Base-by-base conservation (phyloP, 2,888 invertebrate genomes). In the Lasioglossum leucozonium region DNA sequence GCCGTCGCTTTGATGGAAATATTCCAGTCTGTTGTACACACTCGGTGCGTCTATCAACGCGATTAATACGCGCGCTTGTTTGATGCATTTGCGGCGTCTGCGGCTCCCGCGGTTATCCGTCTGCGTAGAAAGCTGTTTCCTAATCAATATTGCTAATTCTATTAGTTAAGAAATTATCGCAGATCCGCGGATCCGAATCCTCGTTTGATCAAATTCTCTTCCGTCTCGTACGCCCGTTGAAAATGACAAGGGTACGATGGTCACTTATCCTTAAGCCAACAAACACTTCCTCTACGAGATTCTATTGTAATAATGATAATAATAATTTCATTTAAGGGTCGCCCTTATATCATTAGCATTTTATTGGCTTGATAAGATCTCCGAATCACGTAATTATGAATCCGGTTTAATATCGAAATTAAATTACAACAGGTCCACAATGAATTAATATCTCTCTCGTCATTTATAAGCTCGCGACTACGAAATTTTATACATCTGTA, bases 21-120 rank as follows among this genome's bases (percentile, higher is more conserved):
- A 85, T 81, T 69, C 67, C 67, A 26, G 40, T 22, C 62, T 30
- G 62, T 44, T 78, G 72, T 67, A 34, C 73, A 71, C 72, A 67
- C 65, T 34, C 75, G 44, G 13, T 62, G 77, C 77, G 51, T 42
- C 73, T 74, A 80, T 74, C 84, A 6, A 72, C 65, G 47, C 76
- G 85, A 84, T 84, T 84, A 79, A 82, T 84, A 78, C 72, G 55
- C 44, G 58, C 69, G 81, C 58, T 44, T 75, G 47, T 81, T 87
- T 83, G 77, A 81, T 81, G 81, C 78, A 71, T 81, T 79, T 77
- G 83, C 77, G 86, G 86, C 62, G 65, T 79, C 79, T 77, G 85
- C 67, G 84, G 85, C 40, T 75, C 40, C n/a, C 72, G 77, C 34
- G 87, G 81, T 87, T 81, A 77, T 77, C 81, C 65, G n/a, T 71